Conservation (phyloP, 1,140 invertebrate species). For the Berghia stephanieae region DNA sequence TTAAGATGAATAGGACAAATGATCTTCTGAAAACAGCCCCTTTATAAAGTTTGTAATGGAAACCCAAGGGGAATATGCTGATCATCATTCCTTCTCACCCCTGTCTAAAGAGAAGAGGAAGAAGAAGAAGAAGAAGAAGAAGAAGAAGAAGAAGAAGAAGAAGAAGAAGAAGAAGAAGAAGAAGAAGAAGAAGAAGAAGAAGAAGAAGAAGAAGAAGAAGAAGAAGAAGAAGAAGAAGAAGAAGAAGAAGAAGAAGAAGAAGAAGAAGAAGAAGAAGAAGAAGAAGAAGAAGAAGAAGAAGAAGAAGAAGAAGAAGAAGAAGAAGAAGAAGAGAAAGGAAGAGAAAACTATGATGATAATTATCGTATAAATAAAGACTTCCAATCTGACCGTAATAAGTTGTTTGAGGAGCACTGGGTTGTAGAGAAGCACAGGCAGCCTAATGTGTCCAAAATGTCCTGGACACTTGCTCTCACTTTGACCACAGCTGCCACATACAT, state of each 20-base stretch:
- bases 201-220: no score
- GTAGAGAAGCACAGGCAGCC: slow-evolving; percentile 87
- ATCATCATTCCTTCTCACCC: no score
- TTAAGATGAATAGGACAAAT: no score
- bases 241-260: neutral
- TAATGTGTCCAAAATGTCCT: slow-evolving; percentile 96
- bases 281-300: neutral
- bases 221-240: neutral
- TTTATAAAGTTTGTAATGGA: no score
- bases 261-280: neutral
- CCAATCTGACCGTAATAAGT: slow-evolving; percentile 71
- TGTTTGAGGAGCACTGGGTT: slow-evolving; percentile 91
- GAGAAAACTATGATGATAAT: no score
- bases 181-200: neutral
- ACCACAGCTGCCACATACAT: slow-evolving; percentile 85
- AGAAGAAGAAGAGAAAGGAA: neutral
- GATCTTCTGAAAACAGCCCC: no score
- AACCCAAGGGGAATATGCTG: no score
- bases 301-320: neutral
- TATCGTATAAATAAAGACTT: neutral
- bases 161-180: no score
- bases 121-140: no score
- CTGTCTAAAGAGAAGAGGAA: no score
- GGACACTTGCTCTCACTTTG: slow-evolving; percentile 78
- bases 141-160: no score